These are phyloP conservation scores for Hypercompe scribonia DNA, from an alignment of 2,888 invertebrate species.

Conservation along the genomic window DNA sequence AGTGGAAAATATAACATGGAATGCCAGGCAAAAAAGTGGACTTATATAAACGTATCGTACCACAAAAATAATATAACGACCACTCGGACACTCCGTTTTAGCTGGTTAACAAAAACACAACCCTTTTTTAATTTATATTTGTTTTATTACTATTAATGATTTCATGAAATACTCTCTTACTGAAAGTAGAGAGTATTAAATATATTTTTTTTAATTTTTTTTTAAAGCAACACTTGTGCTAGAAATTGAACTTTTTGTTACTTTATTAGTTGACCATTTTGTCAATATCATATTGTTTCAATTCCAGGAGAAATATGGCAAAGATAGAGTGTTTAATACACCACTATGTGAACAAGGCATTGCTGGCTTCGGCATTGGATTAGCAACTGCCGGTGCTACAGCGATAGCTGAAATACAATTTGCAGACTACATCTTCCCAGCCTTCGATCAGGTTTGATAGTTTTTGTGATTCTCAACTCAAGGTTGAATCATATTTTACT, in stretches of 20 bases:
- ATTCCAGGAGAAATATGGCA: constrained; percentile 94
- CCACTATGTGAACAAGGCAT: constrained; percentile 99
- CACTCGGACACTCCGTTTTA: too few relatives aligned
- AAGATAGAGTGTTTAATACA: constrained; percentile 98
- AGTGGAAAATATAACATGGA: too few relatives aligned
- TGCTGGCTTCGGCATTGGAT: constrained; percentile 98
- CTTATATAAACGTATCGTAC: too few relatives aligned
- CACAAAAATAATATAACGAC: too few relatives aligned
- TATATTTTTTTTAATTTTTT: too few relatives aligned
- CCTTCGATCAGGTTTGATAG: constrained; percentile 96
- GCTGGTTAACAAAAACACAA: too few relatives aligned
- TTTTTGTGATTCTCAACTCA: background rate
- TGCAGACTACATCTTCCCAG: constrained; percentile 99
- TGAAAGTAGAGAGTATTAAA: background rate
- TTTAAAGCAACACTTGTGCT: too few relatives aligned
- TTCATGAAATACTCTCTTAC: background rate
- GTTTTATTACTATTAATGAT: too few relatives aligned
- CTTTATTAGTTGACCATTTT: too few relatives aligned
- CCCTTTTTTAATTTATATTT: too few relatives aligned
- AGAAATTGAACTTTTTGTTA: too few relatives aligned
- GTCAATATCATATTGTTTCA: background rate
- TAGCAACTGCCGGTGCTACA: constrained; percentile 95
- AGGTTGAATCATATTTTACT: background rate
- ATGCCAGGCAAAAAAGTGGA: too few relatives aligned
- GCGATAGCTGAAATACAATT: constrained; percentile 99